A percentile compares a stretch with the other conserved stretches of the same genome.
These are phyloP conservation scores for Semnopithecus entellus DNA, from an alignment of 2,113 vertebrate species.

Conservation along the genomic window DNA sequence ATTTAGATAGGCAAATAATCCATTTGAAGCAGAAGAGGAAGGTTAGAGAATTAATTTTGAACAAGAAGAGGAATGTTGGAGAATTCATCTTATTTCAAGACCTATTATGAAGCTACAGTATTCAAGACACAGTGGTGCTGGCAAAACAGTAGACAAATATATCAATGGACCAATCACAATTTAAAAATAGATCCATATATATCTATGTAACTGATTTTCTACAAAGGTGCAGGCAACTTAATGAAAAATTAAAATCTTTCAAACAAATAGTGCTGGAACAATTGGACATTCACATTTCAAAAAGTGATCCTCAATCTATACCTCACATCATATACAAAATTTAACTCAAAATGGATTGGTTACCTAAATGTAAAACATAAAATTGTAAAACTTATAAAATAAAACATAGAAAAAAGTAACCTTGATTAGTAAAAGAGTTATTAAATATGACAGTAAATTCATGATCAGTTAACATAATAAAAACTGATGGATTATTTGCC, in stretches of 20 bases:
- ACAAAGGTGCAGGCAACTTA: not conserved
- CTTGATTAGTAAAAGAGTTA: not conserved
- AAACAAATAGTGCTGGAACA: not conserved
- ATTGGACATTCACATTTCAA: not conserved
- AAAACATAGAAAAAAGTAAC: not conserved
- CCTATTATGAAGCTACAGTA: not conserved
- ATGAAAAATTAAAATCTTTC: not conserved
- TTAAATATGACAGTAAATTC: not conserved
- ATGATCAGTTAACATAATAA: not conserved
- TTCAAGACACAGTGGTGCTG: not conserved
- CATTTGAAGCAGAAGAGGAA: conserved; percentile 1
- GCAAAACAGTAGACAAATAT: not conserved
- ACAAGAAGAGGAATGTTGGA: not conserved
- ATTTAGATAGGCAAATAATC: not conserved
- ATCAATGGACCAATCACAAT: not conserved
- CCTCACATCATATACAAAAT: not conserved
- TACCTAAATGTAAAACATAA: not conserved
- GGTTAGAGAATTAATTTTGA: not conserved
- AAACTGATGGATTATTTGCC: not conserved
- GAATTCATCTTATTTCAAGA: not conserved
- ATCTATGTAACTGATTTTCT: not conserved
- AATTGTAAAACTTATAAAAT: not conserved
- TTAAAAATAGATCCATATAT: not conserved
- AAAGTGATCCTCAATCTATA: not conserved
- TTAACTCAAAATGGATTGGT: not conserved